Base-by-base conservation (phyloP, 1,140 invertebrate species). In the Lucilia sericata region DNA sequence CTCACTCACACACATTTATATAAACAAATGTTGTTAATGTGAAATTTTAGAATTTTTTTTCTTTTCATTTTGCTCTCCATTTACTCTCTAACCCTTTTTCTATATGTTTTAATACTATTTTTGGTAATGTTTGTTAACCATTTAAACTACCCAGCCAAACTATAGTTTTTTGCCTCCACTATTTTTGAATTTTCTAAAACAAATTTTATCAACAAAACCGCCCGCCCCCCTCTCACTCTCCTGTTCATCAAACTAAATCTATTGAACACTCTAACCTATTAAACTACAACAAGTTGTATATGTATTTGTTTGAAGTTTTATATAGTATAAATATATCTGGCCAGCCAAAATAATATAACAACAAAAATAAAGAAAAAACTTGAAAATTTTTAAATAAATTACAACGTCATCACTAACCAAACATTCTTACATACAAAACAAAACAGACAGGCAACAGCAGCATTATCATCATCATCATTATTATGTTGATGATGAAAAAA, bases 1-100 rank as follows among this genome's bases (percentile, higher is more conserved):
- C 21, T n/a, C n/a, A 25, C 42, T 8, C 42, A 42, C 42, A 42
- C 7, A 42, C 17, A 55, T n/a, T n/a, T n/a, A n/a, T n/a, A n/a
- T 76, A 76, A 76, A 76, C 74, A 76, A 76, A 76, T 76, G 74
- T 76, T 76, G 74, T 76, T 76, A 76, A 76, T 76, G 74, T 76
- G 74, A 76, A 76, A 76, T 76, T 76, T 76, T 76, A 76, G 74
- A 76, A 3, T 76, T 4, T n/a, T n/a, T 5, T 13, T 55, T 12
- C 34, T 30, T 76, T 76, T 30, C 25, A 3, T 30, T 30, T 30
- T 30, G 1, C 25, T 30, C 25, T 30, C 25, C 25, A 30, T 30
- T 30, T 30, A 30, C 25, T 30, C n/a, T n/a, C 34, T 76, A 74
- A 76, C 74, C 74, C 74, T 76, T 76, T 76, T 36, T 55, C 17